Base-by-base conservation (phyloP, 2,113 vertebrate species). In the Otus sunia region DNA sequence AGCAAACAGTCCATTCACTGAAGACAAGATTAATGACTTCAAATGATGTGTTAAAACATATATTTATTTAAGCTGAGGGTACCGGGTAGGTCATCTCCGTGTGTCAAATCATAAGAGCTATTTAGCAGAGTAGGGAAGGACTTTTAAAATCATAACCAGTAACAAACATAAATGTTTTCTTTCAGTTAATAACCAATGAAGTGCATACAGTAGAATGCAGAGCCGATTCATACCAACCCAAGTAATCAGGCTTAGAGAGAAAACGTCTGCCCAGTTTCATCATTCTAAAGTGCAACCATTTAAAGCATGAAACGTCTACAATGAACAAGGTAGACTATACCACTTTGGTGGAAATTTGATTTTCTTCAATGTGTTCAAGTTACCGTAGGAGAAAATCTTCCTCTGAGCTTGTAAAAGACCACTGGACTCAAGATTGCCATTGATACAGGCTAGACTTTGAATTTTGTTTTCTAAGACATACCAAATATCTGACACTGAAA, bases 81-180 rank as follows among this genome's bases (percentile, higher is more conserved):
- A 53, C 27, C 16, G 77, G 27, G 34, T 56, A 77, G 34, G 27
- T 66, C 25, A 80, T 19, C 8, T 47, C 69, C 82, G 20, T 59
- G 8, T 86, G 52, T 96, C 81, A 95, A 94, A 97, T 91, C 80
- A 32, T 75, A 97, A 88, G 76, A 97, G 76, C 62, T 91, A 62
- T 26, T 82, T 78, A 90, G 76, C 72, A 96, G 62, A 78, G 63
- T 15, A 94, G 47, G 64, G 80, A 97, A 95, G 50, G 82, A 55
- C 26, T 92, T 95, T 96, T 96, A 20, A 97, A 78, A 89, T 71
- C 37, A 82, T 37, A 50, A 91, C 26, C 32, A 71, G 20, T 18
- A 77, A 86, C 5, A 79, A 72, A 43, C 14, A 74, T 1, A 85
- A 72, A 78, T 64, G 32, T 22, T 90, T 92, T 89, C n/a, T 85